Base-by-base conservation (phyloP, 2,797 vertebrate genomes). In the Dipus sagitta region DNA sequence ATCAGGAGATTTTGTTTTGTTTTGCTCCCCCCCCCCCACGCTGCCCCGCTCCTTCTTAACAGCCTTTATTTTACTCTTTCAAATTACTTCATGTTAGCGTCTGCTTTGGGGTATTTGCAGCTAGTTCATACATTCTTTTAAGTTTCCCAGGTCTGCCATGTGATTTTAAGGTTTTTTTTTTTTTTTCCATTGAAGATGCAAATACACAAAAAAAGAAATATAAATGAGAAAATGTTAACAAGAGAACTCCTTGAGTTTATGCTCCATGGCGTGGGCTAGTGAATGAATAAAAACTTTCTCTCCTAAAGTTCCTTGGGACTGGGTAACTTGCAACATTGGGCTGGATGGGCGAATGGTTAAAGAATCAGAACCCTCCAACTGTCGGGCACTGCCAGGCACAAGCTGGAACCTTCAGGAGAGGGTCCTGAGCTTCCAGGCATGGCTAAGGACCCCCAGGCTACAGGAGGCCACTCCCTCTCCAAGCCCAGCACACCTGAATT, bases 21-120 rank as follows among this genome's bases (percentile, higher is more conserved):
- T 81, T 81, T 60, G 60, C 65, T 20, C 58, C 38, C 11, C n/a
- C n/a, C n/a, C n/a, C n/a, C n/a, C n/a, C n/a, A n/a, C n/a, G n/a
- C n/a, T n/a, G n/a, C n/a, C n/a, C n/a, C n/a, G n/a, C 7, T 65
- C n/a, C 47, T 9, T 74, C 34, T 96, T 81, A 71, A 93, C 72
- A 94, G 90, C 81, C 93, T 20, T 81, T 85, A 90, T 96, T 96
- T 94, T 94, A 67, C 64, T 78, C 78, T 84, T 70, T 82, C 65
- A 92, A 0, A 67, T 92, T 32, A 4, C 67, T 90, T 93, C 60
- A 12, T 11, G 2, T 68, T 67, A 32, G 32, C 52, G 7, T 80
- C 62, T 54, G 7, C 52, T 86, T 75, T 78, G 78, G 9, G 34
- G 81, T 88, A 47, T 80, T 79, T 91, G 47, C 20, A 92, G 71